Percentiles rank a stretch among this genome's conserved stretches.
phyloP scores from a whole-genome alignment of 2,797 vertebrate genomes.

The Monodelphis domestica region DNA sequence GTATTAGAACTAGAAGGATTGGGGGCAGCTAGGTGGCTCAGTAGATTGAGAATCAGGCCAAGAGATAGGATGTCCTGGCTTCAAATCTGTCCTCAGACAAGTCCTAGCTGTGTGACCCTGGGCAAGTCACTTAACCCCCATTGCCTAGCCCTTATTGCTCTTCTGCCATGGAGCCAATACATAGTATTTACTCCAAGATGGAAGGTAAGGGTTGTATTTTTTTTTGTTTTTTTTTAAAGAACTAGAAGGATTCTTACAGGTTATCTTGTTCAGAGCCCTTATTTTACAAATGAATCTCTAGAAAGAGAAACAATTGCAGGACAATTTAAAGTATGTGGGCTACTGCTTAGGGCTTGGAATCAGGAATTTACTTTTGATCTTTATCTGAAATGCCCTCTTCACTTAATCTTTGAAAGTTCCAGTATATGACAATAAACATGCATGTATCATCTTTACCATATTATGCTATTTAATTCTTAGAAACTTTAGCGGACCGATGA shows the following conservation, averaged over 20 bases:
- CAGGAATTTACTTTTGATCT: constrained; percentile 16
- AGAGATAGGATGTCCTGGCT: no score
- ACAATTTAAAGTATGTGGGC: constrained; percentile 28
- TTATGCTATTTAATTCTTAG: neutral
- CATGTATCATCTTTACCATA: neutral
- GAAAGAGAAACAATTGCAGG: constrained; percentile 42
- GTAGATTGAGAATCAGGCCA: no score
- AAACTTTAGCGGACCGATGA: neutral
- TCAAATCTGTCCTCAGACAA: no score
- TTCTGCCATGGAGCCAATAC: no score
- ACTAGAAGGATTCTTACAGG: neutral
- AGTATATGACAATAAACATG: neutral
- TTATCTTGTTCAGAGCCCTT: neutral
- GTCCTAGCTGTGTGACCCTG: no score
- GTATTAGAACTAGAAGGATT: neutral
- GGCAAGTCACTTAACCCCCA: no score
- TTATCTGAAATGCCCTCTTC: neutral
- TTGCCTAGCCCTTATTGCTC: no score
- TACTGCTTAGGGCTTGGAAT: neutral
- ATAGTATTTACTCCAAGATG: no score
- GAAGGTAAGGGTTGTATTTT: no score
- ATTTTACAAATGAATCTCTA: neutral
- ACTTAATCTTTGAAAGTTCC: neutral
- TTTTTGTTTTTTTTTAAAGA: no score
- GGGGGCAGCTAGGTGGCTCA: no score